Evolutionary conservation across 2,113 vertebrate species (phyloP).

Genomic region (Trochalopteron elliotii): DNA sequence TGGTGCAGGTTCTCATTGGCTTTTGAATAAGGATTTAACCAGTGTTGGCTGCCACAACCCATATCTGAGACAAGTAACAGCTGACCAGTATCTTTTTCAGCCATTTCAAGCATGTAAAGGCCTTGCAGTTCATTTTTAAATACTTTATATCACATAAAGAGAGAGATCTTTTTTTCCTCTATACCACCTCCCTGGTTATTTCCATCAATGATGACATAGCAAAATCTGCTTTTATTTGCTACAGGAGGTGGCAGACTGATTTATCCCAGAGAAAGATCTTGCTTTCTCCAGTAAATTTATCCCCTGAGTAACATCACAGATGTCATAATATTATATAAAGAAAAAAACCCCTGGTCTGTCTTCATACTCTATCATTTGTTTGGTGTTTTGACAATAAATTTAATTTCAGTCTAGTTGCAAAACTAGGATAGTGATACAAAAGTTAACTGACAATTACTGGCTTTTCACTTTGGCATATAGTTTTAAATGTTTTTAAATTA

Average conservation of each 20-base stretch:
- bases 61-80: neutral
- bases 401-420: neutral
- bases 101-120: neutral
- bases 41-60: neutral
- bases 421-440: neutral
- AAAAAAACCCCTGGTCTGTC: neutral
- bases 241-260: neutral
- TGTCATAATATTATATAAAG: neutral
- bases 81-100: neutral
- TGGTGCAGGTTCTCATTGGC: neutral
- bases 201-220: neutral
- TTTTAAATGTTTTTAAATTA: neutral
- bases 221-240: constrained; percentile 22
- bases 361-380: neutral
- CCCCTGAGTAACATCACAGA: neutral
- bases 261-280: neutral
- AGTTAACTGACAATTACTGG: neutral
- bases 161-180: neutral
- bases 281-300: neutral
- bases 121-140: neutral
- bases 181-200: neutral
- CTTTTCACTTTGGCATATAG: neutral
- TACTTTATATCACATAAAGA: neutral
- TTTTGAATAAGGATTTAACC: neutral
- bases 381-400: neutral